phyloP scores from a whole-genome alignment of 1,140 invertebrate species.

The Danaus melanippus region DNA sequence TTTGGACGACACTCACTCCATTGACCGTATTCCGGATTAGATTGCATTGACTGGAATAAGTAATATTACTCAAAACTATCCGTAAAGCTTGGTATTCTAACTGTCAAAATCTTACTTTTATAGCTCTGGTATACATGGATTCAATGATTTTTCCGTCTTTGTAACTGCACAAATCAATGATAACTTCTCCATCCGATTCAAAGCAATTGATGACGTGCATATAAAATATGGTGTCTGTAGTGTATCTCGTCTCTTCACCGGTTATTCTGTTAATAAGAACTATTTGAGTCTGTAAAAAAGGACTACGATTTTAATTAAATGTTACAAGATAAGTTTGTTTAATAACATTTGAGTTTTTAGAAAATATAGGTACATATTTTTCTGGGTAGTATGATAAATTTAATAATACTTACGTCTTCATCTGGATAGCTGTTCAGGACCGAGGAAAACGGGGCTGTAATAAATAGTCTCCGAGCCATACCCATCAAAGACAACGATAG shows the following conservation, averaged over 20 bases:
- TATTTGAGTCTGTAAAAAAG: conserved; percentile 78
- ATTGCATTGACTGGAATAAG: conserved; percentile 77
- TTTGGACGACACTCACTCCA: conserved; percentile 85
- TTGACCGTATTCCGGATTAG: conserved; percentile 83
- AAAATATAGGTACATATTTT: background rate
- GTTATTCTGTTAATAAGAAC: conserved; percentile 78
- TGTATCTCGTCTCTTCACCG: conserved; percentile 74
- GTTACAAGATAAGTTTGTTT: background rate
- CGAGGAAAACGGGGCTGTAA: conserved; percentile 9
- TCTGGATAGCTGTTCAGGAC: conserved; percentile 58
- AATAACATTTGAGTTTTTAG: background rate
- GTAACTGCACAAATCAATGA: conserved; percentile 88
- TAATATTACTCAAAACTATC: background rate
- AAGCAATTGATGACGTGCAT: conserved; percentile 93
- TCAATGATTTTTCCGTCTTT: conserved; percentile 85
- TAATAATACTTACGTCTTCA: conserved; percentile 70
- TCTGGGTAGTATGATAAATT: background rate
- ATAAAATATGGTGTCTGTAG: conserved; percentile 85
- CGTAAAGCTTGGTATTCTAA: conserved; percentile 5
- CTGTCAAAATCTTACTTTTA: conserved; percentile 74
- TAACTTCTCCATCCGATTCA: conserved; percentile 78
- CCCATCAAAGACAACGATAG: conserved; percentile 78
- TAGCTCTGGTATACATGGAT: conserved; percentile 85
- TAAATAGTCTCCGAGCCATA: conserved; percentile 5
- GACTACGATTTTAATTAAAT: background rate